Evolutionary conservation across 1,140 invertebrate genomes (phyloP), one percentile per base, ranked within the genome.

Genomic region (Argopecten irradians): DNA sequence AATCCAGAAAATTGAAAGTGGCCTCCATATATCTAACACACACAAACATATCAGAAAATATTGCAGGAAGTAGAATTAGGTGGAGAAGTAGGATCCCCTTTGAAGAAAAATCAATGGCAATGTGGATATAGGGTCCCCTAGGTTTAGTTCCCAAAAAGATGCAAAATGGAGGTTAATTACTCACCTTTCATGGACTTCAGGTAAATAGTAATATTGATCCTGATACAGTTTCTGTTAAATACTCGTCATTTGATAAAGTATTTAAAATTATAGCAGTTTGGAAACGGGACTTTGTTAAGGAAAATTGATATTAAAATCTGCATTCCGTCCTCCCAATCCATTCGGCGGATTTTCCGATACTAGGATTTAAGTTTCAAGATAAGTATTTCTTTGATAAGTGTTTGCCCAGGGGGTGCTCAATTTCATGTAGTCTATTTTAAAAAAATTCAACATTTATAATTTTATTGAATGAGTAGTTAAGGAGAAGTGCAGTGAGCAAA

Each of bases 161-260:
- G 55, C 32, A 14, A 3, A 8, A 0, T 87, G 0, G 55, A n/a
- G 86, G 35, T 13, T 87, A 0, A 87, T 87, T 16, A 34, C 55
- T 36, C n/a, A 87, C 46, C 46, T 87, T 14, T 87, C 86, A 28
- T 82, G 35, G 55, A 41, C 86, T 28, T 16, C 33, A 7, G 46
- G 46, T 5, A 3, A 82, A 87, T 82, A n/a, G 34, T 7, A 71
- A 82, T 33, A 86, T 87, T 28, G 55, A 82, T 11, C 46, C 46
- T 82, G 35, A 2, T 14, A 55, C 34, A 5, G 33, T 19, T n/a
- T 71, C 28, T 19, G 86, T 87, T 8, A 34, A 82, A 33, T 82
- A 87, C 22, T 0, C 86, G 14, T 82, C 86, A 11, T 82, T 87
- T 16, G 13, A 87, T n/a, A n/a, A n/a, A n/a, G n/a, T n/a, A n/a